phyloP scores from a whole-genome alignment of 1,140 invertebrate species.

The Calliopsis andreniformis region DNA sequence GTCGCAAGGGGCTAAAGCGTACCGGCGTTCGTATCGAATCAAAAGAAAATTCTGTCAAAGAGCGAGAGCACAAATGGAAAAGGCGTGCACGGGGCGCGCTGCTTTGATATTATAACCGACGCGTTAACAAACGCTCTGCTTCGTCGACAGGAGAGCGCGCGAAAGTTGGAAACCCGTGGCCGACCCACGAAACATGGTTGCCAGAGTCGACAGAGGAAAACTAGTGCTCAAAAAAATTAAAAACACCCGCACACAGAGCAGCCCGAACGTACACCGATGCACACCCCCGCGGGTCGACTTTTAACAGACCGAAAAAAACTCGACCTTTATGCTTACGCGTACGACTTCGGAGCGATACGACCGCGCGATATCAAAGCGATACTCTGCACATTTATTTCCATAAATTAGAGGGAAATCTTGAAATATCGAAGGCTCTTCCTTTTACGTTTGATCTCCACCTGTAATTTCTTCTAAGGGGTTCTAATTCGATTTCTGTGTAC shows the following conservation, averaged over 20 bases:
- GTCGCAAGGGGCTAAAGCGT: conserved; percentile 50
- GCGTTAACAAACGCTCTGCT: conserved; percentile 45
- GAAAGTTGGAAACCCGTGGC: conserved; percentile 46
- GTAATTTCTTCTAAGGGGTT: no score
- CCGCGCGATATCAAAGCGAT: conserved; percentile 29
- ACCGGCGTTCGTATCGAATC: conserved; percentile 66
- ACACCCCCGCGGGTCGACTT: conserved; percentile 18
- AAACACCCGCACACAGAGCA: conserved; percentile 19
- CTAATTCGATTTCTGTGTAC: no score
- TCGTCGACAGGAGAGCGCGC: conserved; percentile 34
- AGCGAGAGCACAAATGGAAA: conserved; percentile 64
- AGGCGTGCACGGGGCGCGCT: conserved; percentile 27
- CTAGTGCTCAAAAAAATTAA: conserved; percentile 55
- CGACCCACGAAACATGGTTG: conserved; percentile 35
- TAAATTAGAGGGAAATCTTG: conserved; percentile 40
- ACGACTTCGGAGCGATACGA: conserved; percentile 22
- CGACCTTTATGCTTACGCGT: conserved; percentile 13
- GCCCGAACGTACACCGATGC: neutral
- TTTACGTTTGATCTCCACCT: no score
- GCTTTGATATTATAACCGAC: conserved; percentile 58
- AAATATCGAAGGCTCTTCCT: neutral
- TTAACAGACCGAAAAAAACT: conserved; percentile 36
- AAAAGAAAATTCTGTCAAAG: conserved; percentile 75
- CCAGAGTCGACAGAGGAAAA: conserved; percentile 47
- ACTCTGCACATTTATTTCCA: conserved; percentile 6